A percentile compares a stretch with the other conserved stretches of the same genome.
Evolutionary conservation across 2,888 invertebrate species (phyloP).

Genomic region (Papilio protenor): DNA sequence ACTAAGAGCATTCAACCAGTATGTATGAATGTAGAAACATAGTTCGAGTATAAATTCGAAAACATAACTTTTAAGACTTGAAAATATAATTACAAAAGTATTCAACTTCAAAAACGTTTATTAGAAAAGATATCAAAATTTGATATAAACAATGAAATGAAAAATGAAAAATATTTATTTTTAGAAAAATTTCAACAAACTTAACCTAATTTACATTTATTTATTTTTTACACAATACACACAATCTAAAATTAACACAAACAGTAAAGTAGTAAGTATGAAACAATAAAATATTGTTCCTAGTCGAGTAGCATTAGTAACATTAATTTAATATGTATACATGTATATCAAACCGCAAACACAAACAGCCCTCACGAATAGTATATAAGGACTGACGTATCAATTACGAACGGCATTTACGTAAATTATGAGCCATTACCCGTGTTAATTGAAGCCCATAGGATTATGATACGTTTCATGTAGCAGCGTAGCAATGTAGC

Average conservation of each 20-base stretch:
- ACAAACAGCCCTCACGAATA: slow-evolving; percentile 37
- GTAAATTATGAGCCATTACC: slow-evolving; percentile 57
- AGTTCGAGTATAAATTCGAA: background rate
- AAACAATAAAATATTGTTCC: too few relatives aligned
- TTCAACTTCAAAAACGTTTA: background rate
- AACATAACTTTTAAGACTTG: background rate
- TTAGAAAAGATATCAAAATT: background rate
- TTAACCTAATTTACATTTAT: too few relatives aligned
- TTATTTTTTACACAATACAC: too few relatives aligned
- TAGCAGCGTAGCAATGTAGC: slow-evolving; percentile 2
- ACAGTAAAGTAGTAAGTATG: too few relatives aligned
- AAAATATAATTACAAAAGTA: background rate
- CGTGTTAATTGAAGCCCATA: slow-evolving; percentile 52
- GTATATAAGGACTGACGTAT: slow-evolving; percentile 50
- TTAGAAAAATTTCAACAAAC: too few relatives aligned
- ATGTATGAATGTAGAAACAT: too few relatives aligned
- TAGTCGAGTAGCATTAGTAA: background rate
- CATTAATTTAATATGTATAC: background rate
- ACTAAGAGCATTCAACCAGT: slow-evolving; percentile 40
- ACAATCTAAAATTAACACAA: too few relatives aligned
- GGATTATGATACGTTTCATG: slow-evolving; percentile 50
- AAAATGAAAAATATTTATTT: too few relatives aligned
- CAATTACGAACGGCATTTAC: slow-evolving; percentile 54
- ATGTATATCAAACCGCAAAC: slow-evolving; percentile 16
- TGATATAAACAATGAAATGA: background rate